phyloP scores from a whole-genome alignment of 2,797 vertebrate species.

The Remorina albescens region DNA sequence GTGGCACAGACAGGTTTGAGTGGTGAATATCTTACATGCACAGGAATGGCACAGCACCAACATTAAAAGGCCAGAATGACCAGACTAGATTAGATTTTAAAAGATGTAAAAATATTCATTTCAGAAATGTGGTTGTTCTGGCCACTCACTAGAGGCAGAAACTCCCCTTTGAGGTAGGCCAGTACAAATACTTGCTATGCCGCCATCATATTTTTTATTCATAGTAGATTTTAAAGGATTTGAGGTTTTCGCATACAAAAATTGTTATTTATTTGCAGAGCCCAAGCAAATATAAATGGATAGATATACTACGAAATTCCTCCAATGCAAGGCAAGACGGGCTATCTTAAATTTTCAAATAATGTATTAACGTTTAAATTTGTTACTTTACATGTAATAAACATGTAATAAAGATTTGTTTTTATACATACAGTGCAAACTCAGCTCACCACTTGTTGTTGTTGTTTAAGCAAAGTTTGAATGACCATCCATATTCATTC shows the following conservation, averaged over 20 bases:
- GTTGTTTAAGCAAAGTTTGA: too few relatives aligned
- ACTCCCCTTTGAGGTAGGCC: background rate
- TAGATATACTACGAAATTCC: too few relatives aligned
- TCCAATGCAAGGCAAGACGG: background rate
- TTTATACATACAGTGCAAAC: background rate
- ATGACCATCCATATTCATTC: too few relatives aligned
- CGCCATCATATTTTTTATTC: too few relatives aligned
- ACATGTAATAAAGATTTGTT: background rate
- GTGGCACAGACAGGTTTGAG: constrained; percentile 9
- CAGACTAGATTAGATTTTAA: background rate
- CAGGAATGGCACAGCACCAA: background rate
- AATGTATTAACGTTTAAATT: background rate
- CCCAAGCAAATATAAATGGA: too few relatives aligned
- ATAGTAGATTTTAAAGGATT: too few relatives aligned
- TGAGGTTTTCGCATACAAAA: background rate
- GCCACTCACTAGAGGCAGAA: constrained; percentile 1
- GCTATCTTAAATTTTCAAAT: background rate
- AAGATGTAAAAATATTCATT: background rate
- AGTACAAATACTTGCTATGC: background rate
- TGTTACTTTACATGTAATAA: background rate
- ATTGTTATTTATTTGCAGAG: background rate
- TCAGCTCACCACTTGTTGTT: too few relatives aligned
- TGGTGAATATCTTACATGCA: background rate
- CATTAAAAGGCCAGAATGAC: background rate
- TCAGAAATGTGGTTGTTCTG: constrained; percentile 16